Base-by-base conservation (phyloP, 2,113 vertebrate genomes). In the Antigone vipio region DNA sequence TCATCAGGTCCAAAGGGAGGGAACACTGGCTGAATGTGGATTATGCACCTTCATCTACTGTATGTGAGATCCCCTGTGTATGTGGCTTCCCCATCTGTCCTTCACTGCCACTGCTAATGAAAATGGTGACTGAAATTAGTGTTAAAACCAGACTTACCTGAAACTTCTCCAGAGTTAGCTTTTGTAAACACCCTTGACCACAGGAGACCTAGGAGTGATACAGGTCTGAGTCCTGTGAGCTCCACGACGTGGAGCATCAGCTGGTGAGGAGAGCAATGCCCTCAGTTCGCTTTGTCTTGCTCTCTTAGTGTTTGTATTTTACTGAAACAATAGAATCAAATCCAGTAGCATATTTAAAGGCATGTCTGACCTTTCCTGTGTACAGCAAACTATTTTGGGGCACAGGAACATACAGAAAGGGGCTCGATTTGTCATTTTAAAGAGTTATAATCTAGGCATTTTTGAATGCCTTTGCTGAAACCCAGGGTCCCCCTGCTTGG, bases 231-330 rank as follows among this genome's bases (percentile, higher is more conserved):
- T 71, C 23, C 19, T 67, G 15, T 3, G 18, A 73, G 44, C 18
- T 72, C n/a, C 23, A 9, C 2, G 7, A 19, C 0, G 0, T 44
- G 56, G 14, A 68, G 6, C 6, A 11, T n/a, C 68, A 53, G 5
- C 64, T 80, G 42, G 11, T n/a, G 68, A 77, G 55, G 18, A 47
- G 27, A 74, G 12, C 15, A 42, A 29, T 1, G 1, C n/a, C 26
- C 29, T 92, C 13, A 18, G 27, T 47, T 73, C 1, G 2, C 64
- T 82, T 45, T 3, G 38, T 53, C 40, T 23, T 80, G 14, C 30
- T 26, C 34, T 77, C 9, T 69, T 73, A 32, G 34, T 0, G 1
- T 60, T 55, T 58, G 5, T 71, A 6, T 84, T 81, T 50, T 63
- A 71, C 59, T 71, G 19, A 73, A 96, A 35, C 30, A 35, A 15